Evolutionary conservation across 1,140 invertebrate species (phyloP).

Genomic region (Orchestia grillus): DNA sequence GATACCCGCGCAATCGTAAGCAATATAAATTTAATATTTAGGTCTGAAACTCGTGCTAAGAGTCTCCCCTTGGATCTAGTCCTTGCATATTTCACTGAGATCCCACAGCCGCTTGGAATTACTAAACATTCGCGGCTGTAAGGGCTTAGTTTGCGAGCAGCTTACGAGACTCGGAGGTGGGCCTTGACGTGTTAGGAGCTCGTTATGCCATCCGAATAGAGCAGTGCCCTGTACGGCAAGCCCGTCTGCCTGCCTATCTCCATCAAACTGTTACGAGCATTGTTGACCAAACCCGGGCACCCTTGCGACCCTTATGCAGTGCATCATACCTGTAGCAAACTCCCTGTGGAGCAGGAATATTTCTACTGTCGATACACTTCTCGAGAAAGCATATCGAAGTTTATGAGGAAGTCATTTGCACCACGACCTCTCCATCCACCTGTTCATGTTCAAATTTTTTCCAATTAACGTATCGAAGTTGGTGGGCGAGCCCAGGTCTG

Average conservation of each 20-base stretch:
- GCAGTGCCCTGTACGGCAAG: neutral
- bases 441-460: constrained; percentile 5
- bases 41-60: neutral
- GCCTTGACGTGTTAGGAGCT: neutral
- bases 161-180: neutral
- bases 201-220: constrained; percentile 2
- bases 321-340: neutral
- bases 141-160: neutral
- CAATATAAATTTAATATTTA: neutral
- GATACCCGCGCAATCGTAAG: neutral
- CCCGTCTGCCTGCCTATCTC: neutral
- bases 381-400: neutral
- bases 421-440: neutral
- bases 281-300: neutral
- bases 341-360: neutral
- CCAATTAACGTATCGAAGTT: neutral
- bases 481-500: constrained; percentile 13
- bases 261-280: neutral
- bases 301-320: neutral
- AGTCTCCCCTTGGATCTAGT: neutral
- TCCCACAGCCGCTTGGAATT: neutral
- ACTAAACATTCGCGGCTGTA: neutral
- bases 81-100: neutral
- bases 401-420: constrained; percentile 1
- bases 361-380: neutral